These are phyloP conservation scores for Reticulitermes lucifugus DNA, from an alignment of 2,888 invertebrate genomes.

Conservation along the genomic window DNA sequence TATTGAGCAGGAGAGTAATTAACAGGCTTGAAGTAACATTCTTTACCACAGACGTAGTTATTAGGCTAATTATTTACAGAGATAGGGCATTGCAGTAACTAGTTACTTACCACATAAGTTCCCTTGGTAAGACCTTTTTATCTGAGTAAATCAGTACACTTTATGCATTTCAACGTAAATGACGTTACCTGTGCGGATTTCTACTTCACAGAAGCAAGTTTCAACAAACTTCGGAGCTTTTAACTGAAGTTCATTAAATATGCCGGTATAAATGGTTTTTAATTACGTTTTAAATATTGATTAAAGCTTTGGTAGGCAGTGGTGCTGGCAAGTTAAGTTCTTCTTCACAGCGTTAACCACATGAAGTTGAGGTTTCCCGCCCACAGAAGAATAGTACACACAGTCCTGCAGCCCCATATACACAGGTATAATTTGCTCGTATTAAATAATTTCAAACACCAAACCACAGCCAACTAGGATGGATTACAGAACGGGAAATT, in stretches of 20 bases:
- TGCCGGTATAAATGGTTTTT: slow-evolving; percentile 25
- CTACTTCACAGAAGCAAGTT: neutral
- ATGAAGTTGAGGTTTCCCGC: neutral
- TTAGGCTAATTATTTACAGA: no score
- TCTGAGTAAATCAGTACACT: no score
- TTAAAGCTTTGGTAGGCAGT: neutral
- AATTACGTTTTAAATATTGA: slow-evolving; percentile 27
- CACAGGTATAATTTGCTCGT: neutral
- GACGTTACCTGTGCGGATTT: neutral
- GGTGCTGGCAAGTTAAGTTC: neutral
- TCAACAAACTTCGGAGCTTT: neutral
- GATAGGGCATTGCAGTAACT: no score
- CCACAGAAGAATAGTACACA: neutral
- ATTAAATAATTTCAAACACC: slow-evolving; percentile 19
- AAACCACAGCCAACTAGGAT: neutral
- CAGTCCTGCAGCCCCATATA: neutral
- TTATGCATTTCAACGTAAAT: no score
- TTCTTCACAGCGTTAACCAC: slow-evolving; percentile 2
- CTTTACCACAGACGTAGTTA: no score
- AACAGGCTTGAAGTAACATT: no score
- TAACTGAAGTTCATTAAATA: slow-evolving; percentile 19
- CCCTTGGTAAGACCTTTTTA: no score
- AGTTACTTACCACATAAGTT: no score
- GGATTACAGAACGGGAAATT: slow-evolving; percentile 22
- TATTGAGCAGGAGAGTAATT: no score